A percentile compares a stretch with the other conserved stretches of the same genome.
phyloP scores from a whole-genome alignment of 2,888 invertebrate genomes.

The Strigamia crassipes region DNA sequence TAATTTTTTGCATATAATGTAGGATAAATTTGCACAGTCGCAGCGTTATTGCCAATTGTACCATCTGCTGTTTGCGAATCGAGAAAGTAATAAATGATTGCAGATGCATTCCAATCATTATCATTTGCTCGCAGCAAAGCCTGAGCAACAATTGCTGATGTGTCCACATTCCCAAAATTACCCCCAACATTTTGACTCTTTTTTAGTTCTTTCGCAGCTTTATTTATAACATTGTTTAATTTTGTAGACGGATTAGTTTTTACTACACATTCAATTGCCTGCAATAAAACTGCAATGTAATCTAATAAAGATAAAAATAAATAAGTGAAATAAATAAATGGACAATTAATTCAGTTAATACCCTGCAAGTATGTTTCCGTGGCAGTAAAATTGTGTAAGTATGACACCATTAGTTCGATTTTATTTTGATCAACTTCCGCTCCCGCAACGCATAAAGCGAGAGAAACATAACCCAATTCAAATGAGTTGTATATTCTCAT shows the following conservation, averaged over 20 bases:
- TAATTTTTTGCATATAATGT: slow-evolving; percentile 1
- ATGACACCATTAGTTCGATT: neutral
- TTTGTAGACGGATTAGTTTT: neutral
- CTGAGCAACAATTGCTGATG: neutral
- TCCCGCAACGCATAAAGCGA: slow-evolving; percentile 81
- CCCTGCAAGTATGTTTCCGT: neutral
- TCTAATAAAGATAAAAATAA: neutral
- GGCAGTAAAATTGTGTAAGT: neutral
- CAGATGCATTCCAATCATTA: neutral
- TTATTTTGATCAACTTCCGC: slow-evolving; percentile 54
- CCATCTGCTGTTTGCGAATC: neutral
- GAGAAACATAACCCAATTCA: slow-evolving; percentile 78
- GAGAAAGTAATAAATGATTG: neutral
- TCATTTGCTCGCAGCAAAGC: neutral
- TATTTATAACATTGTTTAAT: neutral
- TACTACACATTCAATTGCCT: neutral
- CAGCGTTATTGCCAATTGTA: neutral
- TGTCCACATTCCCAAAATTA: neutral
- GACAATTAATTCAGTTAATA: neutral
- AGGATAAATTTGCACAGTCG: neutral
- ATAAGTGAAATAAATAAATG: neutral
- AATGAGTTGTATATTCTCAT: slow-evolving; percentile 62
- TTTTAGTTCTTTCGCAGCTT: neutral
- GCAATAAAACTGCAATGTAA: neutral
- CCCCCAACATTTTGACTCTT: neutral